Evolutionary conservation across 2,888 invertebrate species (phyloP).

Genomic region (Griposia aprilina): DNA sequence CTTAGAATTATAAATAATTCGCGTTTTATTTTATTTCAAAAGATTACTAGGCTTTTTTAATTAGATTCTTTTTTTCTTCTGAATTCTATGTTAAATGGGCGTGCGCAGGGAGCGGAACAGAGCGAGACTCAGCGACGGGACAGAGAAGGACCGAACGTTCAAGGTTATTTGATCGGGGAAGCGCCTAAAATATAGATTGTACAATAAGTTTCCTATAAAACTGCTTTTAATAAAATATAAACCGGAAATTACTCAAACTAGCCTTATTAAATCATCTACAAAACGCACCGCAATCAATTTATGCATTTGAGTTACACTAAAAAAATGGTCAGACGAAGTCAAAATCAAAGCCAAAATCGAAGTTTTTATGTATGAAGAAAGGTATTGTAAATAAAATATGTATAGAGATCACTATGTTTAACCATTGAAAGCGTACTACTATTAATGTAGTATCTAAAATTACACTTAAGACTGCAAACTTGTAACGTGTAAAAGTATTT

Average conservation of each 20-base stretch:
- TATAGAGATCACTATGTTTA: background rate
- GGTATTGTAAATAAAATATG: background rate
- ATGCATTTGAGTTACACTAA: background rate
- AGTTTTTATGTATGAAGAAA: background rate
- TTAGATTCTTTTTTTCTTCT: no score
- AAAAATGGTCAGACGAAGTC: no score
- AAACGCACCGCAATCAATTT: no score
- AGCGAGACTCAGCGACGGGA: no score
- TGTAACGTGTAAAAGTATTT: slow-evolving; percentile 3
- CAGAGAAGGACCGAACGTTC: no score
- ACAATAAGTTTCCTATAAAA: background rate
- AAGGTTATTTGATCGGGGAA: no score
- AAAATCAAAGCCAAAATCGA: no score
- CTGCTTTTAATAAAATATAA: background rate
- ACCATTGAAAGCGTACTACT: background rate
- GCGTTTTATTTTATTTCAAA: no score
- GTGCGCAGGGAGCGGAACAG: no score
- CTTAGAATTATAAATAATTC: no score
- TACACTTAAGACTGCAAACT: background rate
- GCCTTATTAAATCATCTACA: background rate
- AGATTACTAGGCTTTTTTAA: no score
- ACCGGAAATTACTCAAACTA: background rate
- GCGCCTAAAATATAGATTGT: background rate
- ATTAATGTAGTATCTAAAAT: background rate
- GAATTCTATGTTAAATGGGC: no score